Evolutionary conservation across 2,797 vertebrate genomes (phyloP), one percentile per base, ranked within the genome.

Genomic region (Ctenopoma multispine): DNA sequence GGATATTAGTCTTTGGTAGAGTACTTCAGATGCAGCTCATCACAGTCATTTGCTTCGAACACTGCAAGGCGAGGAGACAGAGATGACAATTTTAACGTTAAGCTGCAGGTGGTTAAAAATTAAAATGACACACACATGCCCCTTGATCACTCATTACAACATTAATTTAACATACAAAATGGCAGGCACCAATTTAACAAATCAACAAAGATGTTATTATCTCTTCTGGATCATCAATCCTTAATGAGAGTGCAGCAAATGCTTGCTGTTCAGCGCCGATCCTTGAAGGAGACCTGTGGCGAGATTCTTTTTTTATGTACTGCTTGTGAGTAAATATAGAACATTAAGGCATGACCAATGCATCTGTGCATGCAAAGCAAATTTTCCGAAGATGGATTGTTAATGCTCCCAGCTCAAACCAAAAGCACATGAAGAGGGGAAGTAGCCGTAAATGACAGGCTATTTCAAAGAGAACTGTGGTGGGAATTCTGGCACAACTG

Each of bases 181-280:
- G 70, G 63, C 67, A 81, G 82, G 54, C 72, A 54, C 24, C 70
- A 67, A 86, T 89, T 90, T 82, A 84, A 59, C 72, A 85, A 87
- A 87, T 80, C 85, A 87, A 87, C 87, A 83, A 83, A 85, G 80
- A 84, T 69, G 76, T 77, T 82, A 79, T 90, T 84, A 75, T 84
- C 63, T 80, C 66, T 69, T 88, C 78, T 80, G 80, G 69, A 82
- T 85, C 78, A 84, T 90, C 80, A 77, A 68, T 80, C 74, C 59
- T 69, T 90, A 80, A 92, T 85, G 82, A 84, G 73, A 49, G 60
- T 14, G 66, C 56, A 54, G 74, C 58, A 73, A 75, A 72, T 3
- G 23, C 73, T 50, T 20, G 61, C 63, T 77, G 72, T 59, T 82
- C 50, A 0, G 49, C 8, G 14, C 63, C 77, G 76, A 77, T 73